phyloP scores from a whole-genome alignment of 2,888 invertebrate species.

The Caenorhabditis zanzibari region DNA sequence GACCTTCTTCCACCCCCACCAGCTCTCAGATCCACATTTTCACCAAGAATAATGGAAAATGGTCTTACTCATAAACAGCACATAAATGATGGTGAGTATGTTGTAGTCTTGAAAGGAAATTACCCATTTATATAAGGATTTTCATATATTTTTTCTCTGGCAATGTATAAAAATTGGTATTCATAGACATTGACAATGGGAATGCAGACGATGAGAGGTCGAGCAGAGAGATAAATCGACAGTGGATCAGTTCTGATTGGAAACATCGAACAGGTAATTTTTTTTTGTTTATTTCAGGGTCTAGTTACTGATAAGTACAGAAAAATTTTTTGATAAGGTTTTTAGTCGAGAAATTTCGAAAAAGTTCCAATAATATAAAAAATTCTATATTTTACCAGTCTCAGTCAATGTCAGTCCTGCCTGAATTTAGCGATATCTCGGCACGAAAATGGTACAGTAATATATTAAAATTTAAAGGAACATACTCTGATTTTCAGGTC shows the following conservation, averaged over 20 bases:
- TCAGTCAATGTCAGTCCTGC: too few species aligned
- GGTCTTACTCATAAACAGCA: conserved; percentile 48
- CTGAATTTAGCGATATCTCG: too few species aligned
- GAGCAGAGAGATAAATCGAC: conserved; percentile 52
- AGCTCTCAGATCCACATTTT: conserved; percentile 40
- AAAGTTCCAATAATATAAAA: too few species aligned
- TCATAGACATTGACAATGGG: conserved; percentile 71
- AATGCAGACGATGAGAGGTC: conserved; percentile 72
- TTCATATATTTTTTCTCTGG: not conserved
- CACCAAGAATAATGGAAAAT: conserved; percentile 61
- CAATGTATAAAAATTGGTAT: not conserved
- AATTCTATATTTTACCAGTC: too few species aligned
- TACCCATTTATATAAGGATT: conserved; percentile 1
- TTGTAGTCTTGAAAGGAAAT: not conserved
- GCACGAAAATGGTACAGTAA: too few species aligned
- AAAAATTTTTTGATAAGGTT: not conserved
- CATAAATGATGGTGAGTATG: conserved; percentile 66
- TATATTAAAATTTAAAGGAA: too few species aligned
- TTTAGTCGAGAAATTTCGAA: too few species aligned
- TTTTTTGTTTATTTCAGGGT: not conserved
- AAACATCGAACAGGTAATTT: conserved; percentile 62
- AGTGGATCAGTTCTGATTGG: conserved; percentile 69
- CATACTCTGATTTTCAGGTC: too few species aligned
- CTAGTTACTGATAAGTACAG: too few species aligned
- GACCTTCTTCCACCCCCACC: conserved; percentile 55